Evolutionary conservation across 2,888 invertebrate genomes (phyloP).

Genomic region (Drosophila subsilvestris): DNA sequence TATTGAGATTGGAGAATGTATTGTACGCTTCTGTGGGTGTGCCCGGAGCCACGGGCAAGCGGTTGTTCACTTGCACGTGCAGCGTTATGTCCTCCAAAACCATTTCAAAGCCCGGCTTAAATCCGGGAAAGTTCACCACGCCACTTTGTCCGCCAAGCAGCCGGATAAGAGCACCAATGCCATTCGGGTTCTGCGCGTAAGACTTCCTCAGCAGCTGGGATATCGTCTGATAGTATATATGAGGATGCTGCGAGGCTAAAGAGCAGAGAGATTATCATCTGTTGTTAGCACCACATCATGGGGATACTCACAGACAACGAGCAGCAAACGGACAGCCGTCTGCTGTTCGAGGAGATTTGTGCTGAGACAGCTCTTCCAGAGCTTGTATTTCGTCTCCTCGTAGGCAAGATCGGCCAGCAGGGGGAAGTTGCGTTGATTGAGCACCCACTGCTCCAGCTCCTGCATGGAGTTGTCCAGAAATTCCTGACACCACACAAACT

Average conservation of each 20-base stretch:
- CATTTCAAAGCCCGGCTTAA: constrained; percentile 83
- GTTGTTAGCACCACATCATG: background rate
- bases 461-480: constrained; percentile 86
- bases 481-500: constrained; percentile 84
- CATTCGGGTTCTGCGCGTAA: constrained; percentile 72
- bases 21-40: constrained; percentile 81
- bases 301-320: constrained; percentile 85
- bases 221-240: constrained; percentile 84
- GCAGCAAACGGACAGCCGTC: constrained; percentile 86
- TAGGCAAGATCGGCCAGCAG: constrained; percentile 86
- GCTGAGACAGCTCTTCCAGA: constrained; percentile 85
- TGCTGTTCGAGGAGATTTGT: constrained; percentile 86
- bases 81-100: constrained; percentile 81
- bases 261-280: background rate
- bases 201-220: constrained; percentile 81
- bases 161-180: constrained; percentile 82
- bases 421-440: constrained; percentile 84
- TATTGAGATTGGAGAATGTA: constrained; percentile 85
- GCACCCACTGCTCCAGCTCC: constrained; percentile 86
- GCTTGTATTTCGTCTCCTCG: constrained; percentile 86
- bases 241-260: constrained; percentile 82
- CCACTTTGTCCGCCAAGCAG: constrained; percentile 82
- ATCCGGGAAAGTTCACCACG: constrained; percentile 80
- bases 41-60: constrained; percentile 70
- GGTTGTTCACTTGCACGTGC: constrained; percentile 81